Conservation (phyloP, 2,113 vertebrate genomes). For the Tragelaphus buxtoni region DNA sequence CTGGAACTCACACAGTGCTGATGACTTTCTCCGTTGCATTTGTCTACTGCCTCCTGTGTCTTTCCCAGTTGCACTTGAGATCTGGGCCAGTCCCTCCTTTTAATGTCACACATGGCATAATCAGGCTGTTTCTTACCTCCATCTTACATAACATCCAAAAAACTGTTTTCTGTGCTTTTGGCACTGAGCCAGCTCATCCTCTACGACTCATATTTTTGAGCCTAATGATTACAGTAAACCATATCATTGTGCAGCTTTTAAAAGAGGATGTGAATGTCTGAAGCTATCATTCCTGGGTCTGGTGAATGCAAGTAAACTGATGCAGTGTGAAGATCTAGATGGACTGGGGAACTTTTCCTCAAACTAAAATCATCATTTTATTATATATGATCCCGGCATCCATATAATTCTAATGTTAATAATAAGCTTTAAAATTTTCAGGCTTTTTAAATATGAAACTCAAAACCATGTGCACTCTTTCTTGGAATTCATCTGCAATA, state of each 20-base stretch:
- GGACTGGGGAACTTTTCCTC: background rate
- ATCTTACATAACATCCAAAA: slow-evolving; percentile 32
- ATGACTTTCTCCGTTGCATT: background rate
- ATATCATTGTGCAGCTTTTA: background rate
- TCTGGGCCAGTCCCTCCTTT: slow-evolving; percentile 30
- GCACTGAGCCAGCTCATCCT: background rate
- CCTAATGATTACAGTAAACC: background rate
- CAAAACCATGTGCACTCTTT: background rate
- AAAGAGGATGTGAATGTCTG: background rate
- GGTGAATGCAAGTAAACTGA: background rate
- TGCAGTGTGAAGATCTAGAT: background rate
- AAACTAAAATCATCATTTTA: background rate
- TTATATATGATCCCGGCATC: background rate
- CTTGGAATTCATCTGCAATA: background rate
- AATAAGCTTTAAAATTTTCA: background rate
- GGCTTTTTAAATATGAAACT: background rate
- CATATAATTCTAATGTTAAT: slow-evolving; percentile 18
- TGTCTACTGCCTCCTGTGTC: background rate
- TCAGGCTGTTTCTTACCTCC: background rate
- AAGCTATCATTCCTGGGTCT: background rate
- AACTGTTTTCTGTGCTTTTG: background rate
- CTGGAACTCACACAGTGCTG: background rate
- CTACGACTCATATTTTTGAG: slow-evolving; percentile 20
- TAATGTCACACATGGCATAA: background rate
- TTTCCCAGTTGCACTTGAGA: background rate